Conservation (phyloP, 2,113 vertebrate genomes). For the Pseudorectes ferrugineus region DNA sequence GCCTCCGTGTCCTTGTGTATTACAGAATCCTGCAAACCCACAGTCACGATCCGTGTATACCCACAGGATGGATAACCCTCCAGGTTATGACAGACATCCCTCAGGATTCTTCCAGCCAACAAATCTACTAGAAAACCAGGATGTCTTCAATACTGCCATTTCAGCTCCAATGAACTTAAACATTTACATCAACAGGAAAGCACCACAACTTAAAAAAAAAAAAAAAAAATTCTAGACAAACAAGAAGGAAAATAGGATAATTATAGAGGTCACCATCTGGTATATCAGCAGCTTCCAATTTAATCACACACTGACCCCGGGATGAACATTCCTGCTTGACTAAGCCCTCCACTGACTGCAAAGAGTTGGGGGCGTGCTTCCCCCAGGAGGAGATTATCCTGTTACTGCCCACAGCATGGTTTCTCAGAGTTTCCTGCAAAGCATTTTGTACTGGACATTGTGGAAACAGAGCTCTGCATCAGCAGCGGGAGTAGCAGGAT, state of each 20-base stretch:
- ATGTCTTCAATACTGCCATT: neutral
- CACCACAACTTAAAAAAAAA: neutral
- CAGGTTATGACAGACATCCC: neutral
- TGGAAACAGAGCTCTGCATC: neutral
- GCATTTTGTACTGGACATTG: neutral
- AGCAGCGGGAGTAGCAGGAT: neutral
- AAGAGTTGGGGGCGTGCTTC: neutral
- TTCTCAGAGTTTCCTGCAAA: neutral
- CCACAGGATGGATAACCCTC: neutral
- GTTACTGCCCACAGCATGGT: neutral
- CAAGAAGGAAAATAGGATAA: slow-evolving; percentile 52
- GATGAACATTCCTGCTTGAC: neutral
- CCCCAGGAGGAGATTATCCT: neutral
- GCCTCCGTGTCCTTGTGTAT: neutral
- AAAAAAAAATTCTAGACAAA: neutral
- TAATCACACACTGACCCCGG: slow-evolving; percentile 54
- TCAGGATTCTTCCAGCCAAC: neutral
- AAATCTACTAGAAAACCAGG: neutral
- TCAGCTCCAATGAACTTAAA: neutral
- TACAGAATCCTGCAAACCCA: neutral
- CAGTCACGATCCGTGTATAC: rapidly evolving
- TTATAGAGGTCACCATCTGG: slow-evolving; percentile 60
- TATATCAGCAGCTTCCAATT: slow-evolving; percentile 45
- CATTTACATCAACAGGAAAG: neutral
- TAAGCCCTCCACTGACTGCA: slow-evolving; percentile 19